Conservation (phyloP, 2,113 vertebrate species). For the Sander vitreus region DNA sequence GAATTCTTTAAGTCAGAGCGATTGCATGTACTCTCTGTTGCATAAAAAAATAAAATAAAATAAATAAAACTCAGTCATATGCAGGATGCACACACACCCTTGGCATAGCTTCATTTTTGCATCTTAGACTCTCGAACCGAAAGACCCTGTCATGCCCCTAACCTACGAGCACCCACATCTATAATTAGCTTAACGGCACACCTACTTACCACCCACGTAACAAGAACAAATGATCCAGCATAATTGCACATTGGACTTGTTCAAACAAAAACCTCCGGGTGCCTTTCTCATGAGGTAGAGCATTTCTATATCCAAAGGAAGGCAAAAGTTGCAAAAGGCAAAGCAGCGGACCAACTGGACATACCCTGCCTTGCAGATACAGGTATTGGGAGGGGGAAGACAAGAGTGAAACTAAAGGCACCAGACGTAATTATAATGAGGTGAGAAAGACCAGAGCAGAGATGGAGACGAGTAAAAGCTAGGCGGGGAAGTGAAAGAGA, state of each 20-base stretch:
- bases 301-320: constrained; percentile 45
- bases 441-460: constrained; percentile 25
- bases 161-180: constrained; percentile 65
- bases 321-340: constrained; percentile 25
- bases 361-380: constrained; percentile 24
- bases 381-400: constrained; percentile 14
- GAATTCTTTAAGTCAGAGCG: constrained; percentile 31
- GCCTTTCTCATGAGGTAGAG: constrained; percentile 56
- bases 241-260: constrained; percentile 78
- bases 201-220: constrained; percentile 78
- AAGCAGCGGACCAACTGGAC: constrained; percentile 13
- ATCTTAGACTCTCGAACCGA: constrained; percentile 45
- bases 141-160: constrained; percentile 65
- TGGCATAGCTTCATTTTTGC: constrained; percentile 4
- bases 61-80: background rate
- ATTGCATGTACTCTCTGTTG: constrained; percentile 6
- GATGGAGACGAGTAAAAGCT: background rate
- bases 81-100: constrained; percentile 13
- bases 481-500: background rate
- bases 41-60: background rate
- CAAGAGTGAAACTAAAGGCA: constrained; percentile 20
- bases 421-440: constrained; percentile 12
- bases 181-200: constrained; percentile 76
- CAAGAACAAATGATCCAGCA: constrained; percentile 72
- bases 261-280: constrained; percentile 61